Percentiles rank a stretch among this genome's conserved stretches.
Evolutionary conservation across 2,888 invertebrate species (phyloP).

Genomic region (Pristionchus entomophagus): DNA sequence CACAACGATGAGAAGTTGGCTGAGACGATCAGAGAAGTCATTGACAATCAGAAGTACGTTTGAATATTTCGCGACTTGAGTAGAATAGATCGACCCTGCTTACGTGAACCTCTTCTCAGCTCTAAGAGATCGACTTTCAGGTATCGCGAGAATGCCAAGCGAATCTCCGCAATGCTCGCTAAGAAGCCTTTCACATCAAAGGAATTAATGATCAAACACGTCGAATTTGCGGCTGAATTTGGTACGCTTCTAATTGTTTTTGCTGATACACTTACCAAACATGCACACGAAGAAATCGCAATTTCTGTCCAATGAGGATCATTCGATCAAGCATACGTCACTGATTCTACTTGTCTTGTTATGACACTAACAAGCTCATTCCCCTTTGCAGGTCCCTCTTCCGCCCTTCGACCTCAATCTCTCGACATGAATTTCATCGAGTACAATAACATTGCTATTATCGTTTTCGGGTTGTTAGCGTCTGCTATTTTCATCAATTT

Average conservation of each 20-base stretch:
- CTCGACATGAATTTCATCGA: conserved; percentile 32
- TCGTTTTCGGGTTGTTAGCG: not conserved
- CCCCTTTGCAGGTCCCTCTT: not conserved
- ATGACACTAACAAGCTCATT: not conserved
- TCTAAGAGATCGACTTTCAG: not conserved
- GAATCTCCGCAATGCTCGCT: conserved; percentile 13
- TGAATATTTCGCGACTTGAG: not conserved
- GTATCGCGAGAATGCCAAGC: not conserved
- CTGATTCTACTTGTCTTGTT: too few species aligned
- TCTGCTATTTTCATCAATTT: not conserved
- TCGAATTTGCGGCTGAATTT: conserved; percentile 29
- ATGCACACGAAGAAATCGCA: too few species aligned
- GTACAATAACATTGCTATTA: not conserved
- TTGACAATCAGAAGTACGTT: not conserved
- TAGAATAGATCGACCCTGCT: not conserved
- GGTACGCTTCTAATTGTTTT: not conserved
- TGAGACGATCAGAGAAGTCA: not conserved
- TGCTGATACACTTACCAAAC: too few species aligned
- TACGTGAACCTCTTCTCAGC: not conserved
- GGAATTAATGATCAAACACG: conserved; percentile 17
- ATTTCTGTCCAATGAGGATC: too few species aligned
- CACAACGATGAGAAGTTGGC: conserved; percentile 26
- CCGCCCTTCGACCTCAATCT: not conserved
- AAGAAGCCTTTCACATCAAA: conserved; percentile 1
- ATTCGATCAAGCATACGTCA: too few species aligned